A percentile compares a stretch with the other conserved stretches of the same genome.
phyloP scores from a whole-genome alignment of 1,140 invertebrate species.

The Venturia canescens region DNA sequence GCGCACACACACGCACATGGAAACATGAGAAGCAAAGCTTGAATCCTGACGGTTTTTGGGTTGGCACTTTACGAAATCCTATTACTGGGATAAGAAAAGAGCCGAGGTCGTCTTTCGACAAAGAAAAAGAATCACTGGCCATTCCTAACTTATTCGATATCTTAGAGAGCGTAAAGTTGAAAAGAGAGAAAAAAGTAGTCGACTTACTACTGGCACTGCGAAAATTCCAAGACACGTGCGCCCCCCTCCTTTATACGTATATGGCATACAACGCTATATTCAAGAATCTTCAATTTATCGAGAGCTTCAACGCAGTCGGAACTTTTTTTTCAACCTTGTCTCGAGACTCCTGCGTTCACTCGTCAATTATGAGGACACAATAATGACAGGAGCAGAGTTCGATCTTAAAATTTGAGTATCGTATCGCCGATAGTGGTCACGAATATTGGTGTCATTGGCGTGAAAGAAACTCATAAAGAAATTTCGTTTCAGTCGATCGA shows the following conservation, averaged over 20 bases:
- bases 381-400: background rate
- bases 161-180: conserved; percentile 11
- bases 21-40: conserved; percentile 30
- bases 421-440: conserved; percentile 7
- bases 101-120: conserved; percentile 21
- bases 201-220: conserved; percentile 20
- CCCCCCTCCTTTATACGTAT: background rate
- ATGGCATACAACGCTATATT: too few relatives aligned
- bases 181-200: conserved; percentile 26
- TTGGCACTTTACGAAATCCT: conserved; percentile 49
- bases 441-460: background rate
- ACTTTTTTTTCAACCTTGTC: conserved; percentile 21
- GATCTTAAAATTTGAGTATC: background rate
- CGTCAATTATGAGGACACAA: background rate
- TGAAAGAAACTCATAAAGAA: background rate
- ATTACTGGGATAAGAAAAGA: conserved; percentile 48
- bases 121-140: conserved; percentile 18
- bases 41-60: conserved; percentile 42
- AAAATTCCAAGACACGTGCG: conserved; percentile 33
- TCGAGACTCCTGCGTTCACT: background rate
- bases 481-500: background rate
- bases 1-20: background rate
- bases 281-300: background rate
- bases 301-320: background rate
- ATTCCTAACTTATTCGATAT: conserved; percentile 49